These are phyloP conservation scores for Plusia festucae DNA, from an alignment of 2,888 invertebrate species.

Conservation along the genomic window DNA sequence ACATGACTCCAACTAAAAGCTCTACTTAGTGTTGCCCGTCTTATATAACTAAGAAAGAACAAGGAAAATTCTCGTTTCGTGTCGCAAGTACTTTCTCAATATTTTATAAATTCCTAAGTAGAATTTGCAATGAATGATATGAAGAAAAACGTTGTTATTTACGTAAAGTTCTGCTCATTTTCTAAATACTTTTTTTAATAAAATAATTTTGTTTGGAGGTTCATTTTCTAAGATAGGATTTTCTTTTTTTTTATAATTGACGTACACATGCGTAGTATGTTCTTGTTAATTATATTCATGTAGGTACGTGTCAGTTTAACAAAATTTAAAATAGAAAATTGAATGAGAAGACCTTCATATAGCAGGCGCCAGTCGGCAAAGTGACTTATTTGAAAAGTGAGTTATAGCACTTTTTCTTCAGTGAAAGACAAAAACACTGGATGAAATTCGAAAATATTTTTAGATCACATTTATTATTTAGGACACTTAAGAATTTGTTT, in stretches of 20 bases:
- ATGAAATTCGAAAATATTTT: neutral
- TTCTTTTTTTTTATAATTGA: neutral
- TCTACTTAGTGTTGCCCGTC: slow-evolving; percentile 18
- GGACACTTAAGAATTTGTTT: neutral
- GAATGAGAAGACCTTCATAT: neutral
- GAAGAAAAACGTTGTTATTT: neutral
- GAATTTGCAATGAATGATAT: slow-evolving; percentile 1
- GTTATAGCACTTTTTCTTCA: neutral
- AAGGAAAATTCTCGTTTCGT: slow-evolving; percentile 16
- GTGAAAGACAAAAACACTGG: neutral
- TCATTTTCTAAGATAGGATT: neutral
- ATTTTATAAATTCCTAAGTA: slow-evolving; percentile 9
- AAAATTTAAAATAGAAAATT: neutral
- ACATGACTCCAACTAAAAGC: slow-evolving; percentile 65
- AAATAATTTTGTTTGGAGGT: neutral
- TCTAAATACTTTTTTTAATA: neutral
- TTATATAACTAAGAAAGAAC: slow-evolving; percentile 42
- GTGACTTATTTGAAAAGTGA: neutral
- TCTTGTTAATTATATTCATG: neutral
- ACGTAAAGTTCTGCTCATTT: neutral
- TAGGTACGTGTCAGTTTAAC: neutral
- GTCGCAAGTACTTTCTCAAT: slow-evolving; percentile 15
- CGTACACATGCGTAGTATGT: neutral
- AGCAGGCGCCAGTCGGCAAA: neutral
- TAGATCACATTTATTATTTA: neutral